phyloP scores from a whole-genome alignment of 2,888 invertebrate genomes.

The Schrankia costaestrigalis region DNA sequence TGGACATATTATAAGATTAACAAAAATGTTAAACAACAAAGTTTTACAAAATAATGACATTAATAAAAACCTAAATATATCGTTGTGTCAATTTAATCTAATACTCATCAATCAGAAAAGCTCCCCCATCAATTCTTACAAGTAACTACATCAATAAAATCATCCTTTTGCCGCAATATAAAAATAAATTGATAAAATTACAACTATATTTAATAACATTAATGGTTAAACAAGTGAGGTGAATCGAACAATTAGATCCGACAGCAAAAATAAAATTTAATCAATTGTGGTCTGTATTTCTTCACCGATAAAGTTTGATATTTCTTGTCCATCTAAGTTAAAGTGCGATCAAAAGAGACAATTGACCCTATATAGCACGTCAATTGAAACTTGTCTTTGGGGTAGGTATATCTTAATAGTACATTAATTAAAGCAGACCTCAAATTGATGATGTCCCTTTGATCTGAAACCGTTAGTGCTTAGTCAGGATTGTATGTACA shows the following conservation, averaged over 20 bases:
- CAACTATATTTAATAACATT: constrained; percentile 30
- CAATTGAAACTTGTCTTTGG: constrained; percentile 53
- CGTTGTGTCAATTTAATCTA: constrained; percentile 14
- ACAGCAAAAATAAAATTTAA: constrained; percentile 9
- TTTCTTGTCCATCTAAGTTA: background rate
- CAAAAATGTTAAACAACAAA: too few species aligned
- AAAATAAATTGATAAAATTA: constrained; percentile 24
- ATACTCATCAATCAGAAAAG: constrained; percentile 18
- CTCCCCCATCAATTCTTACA: constrained; percentile 6
- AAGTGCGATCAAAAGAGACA: constrained; percentile 36
- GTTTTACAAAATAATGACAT: too few species aligned
- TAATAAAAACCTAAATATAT: too few species aligned
- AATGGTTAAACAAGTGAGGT: constrained; percentile 30
- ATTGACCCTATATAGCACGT: constrained; percentile 55
- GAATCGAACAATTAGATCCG: constrained; percentile 23
- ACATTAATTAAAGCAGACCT: constrained; percentile 50
- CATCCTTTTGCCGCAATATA: constrained; percentile 21
- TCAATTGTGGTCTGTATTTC: constrained; percentile 6
- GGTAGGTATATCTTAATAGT: constrained; percentile 49
- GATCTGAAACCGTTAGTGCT: constrained; percentile 20
- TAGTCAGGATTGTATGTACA: constrained; percentile 27
- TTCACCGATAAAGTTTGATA: constrained; percentile 4
- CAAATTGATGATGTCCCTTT: constrained; percentile 34
- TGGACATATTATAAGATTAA: too few species aligned
- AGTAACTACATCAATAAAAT: constrained; percentile 17